Conservation (phyloP, 2,888 invertebrate genomes). For the Thalpophila matura region DNA sequence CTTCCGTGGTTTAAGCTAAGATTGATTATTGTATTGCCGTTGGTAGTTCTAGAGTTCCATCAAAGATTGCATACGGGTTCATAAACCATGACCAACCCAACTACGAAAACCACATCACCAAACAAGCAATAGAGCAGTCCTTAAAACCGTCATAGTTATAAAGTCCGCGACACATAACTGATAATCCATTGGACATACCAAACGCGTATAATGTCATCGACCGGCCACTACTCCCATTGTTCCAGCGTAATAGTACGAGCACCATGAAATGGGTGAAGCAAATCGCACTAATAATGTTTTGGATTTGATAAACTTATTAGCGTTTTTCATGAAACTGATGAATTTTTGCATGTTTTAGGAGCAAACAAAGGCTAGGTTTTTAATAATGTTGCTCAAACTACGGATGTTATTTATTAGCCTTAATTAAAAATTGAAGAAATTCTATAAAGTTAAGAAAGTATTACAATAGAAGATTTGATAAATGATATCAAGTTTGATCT, state of each 20-base stretch:
- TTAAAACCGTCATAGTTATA: conserved; percentile 4
- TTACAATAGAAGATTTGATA: too few species aligned
- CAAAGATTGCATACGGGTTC: too few species aligned
- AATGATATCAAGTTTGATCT: too few species aligned
- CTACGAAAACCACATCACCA: conserved; percentile 4
- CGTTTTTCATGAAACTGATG: not conserved
- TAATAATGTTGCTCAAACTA: not conserved
- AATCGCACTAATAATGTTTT: conserved; percentile 34
- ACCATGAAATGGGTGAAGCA: conserved; percentile 46
- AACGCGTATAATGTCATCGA: conserved; percentile 77
- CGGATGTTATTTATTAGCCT: too few species aligned
- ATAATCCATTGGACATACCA: conserved; percentile 66
- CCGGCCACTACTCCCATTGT: conserved; percentile 71
- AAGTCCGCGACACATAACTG: conserved; percentile 34
- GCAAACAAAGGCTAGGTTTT: not conserved
- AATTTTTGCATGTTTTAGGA: not conserved
- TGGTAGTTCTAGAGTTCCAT: not conserved
- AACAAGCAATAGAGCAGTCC: conserved; percentile 11
- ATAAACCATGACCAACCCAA: conserved; percentile 27
- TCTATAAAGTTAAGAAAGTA: too few species aligned
- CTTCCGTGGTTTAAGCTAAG: too few species aligned
- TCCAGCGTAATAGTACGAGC: conserved; percentile 47
- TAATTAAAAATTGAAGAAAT: too few species aligned
- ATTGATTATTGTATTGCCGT: too few species aligned
- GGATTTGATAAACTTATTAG: not conserved